Evolutionary conservation across 2,888 invertebrate genomes (phyloP).

Genomic region (Leucophenga montana): DNA sequence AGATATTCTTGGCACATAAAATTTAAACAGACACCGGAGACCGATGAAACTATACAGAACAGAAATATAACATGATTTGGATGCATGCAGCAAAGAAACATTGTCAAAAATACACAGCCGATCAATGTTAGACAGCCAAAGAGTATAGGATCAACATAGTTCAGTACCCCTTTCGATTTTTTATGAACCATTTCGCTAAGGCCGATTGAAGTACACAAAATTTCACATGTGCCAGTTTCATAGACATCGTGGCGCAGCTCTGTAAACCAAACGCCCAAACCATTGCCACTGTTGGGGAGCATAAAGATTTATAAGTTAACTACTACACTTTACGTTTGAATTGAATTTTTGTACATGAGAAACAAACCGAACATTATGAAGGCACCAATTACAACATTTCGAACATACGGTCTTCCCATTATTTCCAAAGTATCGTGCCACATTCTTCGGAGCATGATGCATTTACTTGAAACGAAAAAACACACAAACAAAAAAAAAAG

Average conservation of each 20-base stretch:
- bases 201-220: conserved; percentile 35
- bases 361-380: not conserved
- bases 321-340: not conserved
- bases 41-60: not conserved
- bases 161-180: not conserved
- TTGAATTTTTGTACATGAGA: not conserved
- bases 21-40: conserved; percentile 32
- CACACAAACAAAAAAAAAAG: no score
- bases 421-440: not conserved
- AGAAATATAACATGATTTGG: conserved; percentile 20
- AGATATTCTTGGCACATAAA: not conserved
- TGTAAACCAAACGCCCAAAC: not conserved
- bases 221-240: not conserved
- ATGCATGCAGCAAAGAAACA: conserved; percentile 18
- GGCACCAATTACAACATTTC: not conserved
- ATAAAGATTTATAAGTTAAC: no score
- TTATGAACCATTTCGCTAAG: no score
- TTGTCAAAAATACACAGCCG: not conserved
- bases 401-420: not conserved
- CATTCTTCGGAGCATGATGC: not conserved
- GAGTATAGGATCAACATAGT: conserved; percentile 13
- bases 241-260: not conserved
- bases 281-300: not conserved
- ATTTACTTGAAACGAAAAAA: not conserved
- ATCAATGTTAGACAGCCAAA: conserved; percentile 21